Evolutionary conservation across 2,888 invertebrate species (phyloP), one percentile per base, ranked within the genome.

Genomic region (Lycophotia porphyrea): DNA sequence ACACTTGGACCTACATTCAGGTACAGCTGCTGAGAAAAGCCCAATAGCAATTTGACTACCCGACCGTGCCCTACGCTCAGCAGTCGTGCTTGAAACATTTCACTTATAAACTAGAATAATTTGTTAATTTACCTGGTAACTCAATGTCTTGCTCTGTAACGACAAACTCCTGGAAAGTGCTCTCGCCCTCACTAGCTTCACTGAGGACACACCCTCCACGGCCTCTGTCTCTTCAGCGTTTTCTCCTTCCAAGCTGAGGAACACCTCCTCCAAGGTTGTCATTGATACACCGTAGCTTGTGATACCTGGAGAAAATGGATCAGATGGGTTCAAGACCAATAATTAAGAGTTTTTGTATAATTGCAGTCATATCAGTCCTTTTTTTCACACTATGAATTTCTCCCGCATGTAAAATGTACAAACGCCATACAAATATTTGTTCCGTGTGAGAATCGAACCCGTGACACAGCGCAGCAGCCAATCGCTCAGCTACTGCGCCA

Each of bases 211-310:
- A 82, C 98, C 98, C 85, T 98, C 98, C 84, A 98, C 97, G 0
- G 97, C 96, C 74, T 97, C 97, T 27, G 97, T 97, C 85, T 98
- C 98, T 86, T 98, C 98, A 44, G 97, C 97, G 72, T 96, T 96
- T 88, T 97, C 97, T 0, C 96, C 96, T 92, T 98, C 98, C 81
- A 98, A 92, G 89, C 98, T 98, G 2, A 98, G 93, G 91, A 98
- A 98, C 21, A 98, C 98, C 92, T 99, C 98, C 90, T 98, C 98
- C 47, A 99, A 92, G 0, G 98, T 98, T 15, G 98, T 98, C 98
- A 98, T 98, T 21, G 98, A 98, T 1, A 98, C 98, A 0, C 98
- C 98, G 90, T 98, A 98, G 90, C 98, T 98, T 84, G 97, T 97
- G 84, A 98, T 97, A 36, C 98, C 97, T 97, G 81, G 0, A 76